phyloP scores from a whole-genome alignment of 2,888 invertebrate genomes.

The Papilio gigon region DNA sequence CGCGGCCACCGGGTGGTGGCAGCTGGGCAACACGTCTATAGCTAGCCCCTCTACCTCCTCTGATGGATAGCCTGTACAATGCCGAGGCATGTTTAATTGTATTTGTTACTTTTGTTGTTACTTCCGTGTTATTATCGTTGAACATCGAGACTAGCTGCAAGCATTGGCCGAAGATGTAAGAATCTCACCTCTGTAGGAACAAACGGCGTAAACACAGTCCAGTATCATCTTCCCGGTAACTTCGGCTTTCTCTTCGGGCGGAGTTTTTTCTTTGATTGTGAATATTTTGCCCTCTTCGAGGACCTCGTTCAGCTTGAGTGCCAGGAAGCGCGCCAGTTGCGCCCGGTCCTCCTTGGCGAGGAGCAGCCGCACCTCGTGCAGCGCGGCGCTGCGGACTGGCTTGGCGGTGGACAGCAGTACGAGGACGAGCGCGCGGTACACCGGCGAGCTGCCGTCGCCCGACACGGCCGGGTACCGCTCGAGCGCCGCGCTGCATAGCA shows the following conservation, averaged over 20 bases:
- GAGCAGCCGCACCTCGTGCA: conserved; percentile 83
- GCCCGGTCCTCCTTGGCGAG: conserved; percentile 84
- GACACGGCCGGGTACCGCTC: conserved; percentile 86
- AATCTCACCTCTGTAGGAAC: conserved; percentile 73
- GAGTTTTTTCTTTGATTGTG: conserved; percentile 63
- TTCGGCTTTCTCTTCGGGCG: conserved; percentile 71
- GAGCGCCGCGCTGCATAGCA: conserved; percentile 87
- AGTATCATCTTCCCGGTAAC: conserved; percentile 81
- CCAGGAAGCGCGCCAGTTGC: conserved; percentile 83
- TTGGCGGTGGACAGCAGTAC: conserved; percentile 85
- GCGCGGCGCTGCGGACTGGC: conserved; percentile 84
- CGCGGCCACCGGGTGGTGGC: conserved; percentile 88
- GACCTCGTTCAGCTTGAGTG: conserved; percentile 85
- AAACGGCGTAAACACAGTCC: conserved; percentile 80
- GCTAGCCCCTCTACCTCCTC: conserved; percentile 84
- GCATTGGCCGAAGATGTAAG: neutral
- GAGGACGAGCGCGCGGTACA: conserved; percentile 87
- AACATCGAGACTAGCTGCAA: neutral
- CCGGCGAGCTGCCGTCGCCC: conserved; percentile 84
- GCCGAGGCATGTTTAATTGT: neutral
- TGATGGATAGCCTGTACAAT: conserved; percentile 60
- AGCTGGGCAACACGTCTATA: conserved; percentile 85
- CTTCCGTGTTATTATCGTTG: neutral
- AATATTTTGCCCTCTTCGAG: conserved; percentile 84
- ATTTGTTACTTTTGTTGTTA: neutral